These are phyloP conservation scores for Synchiropus splendidus DNA, from an alignment of 2,113 vertebrate genomes.

Conservation along the genomic window DNA sequence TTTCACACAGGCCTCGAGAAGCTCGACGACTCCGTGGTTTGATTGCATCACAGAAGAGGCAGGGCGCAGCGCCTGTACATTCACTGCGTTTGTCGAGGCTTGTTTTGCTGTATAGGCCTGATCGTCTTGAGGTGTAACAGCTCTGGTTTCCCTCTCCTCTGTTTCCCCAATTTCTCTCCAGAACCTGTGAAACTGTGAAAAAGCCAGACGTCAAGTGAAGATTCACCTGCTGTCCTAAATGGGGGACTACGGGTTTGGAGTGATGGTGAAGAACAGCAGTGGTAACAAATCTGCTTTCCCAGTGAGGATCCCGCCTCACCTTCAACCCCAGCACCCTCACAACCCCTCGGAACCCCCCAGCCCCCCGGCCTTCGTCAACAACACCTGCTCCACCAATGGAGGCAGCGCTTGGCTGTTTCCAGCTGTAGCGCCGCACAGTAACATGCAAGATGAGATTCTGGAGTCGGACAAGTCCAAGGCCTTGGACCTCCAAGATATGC, in stretches of 20 bases:
- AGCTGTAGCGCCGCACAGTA: conserved; percentile 81
- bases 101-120: conserved; percentile 12
- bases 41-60: conserved; percentile 57
- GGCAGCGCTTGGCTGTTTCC: conserved; percentile 95
- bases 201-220: conserved; percentile 51
- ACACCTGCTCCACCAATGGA: conserved; percentile 91
- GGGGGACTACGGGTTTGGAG: conserved; percentile 99
- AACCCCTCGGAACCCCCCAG: conserved; percentile 84
- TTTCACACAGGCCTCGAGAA: conserved; percentile 47
- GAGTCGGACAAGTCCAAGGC: conserved; percentile 93
- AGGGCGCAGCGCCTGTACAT: conserved; percentile 44
- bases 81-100: conserved; percentile 22
- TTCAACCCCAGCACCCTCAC: conserved; percentile 92
- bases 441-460: conserved; percentile 98
- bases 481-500: conserved; percentile 88
- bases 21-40: conserved; percentile 52
- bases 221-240: conserved; percentile 78
- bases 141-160: conserved; percentile 2
- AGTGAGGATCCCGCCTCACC: conserved; percentile 95
- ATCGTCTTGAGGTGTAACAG: conserved; percentile 23
- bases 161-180: conserved; percentile 16
- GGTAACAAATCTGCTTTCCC: conserved; percentile 97
- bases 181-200: conserved; percentile 50
- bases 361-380: conserved; percentile 93
- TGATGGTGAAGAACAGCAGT: conserved; percentile 97